A percentile compares a stretch with the other conserved stretches of the same genome.
phyloP scores from a whole-genome alignment of 2,113 vertebrate genomes.

The Microtus richardsoni region DNA sequence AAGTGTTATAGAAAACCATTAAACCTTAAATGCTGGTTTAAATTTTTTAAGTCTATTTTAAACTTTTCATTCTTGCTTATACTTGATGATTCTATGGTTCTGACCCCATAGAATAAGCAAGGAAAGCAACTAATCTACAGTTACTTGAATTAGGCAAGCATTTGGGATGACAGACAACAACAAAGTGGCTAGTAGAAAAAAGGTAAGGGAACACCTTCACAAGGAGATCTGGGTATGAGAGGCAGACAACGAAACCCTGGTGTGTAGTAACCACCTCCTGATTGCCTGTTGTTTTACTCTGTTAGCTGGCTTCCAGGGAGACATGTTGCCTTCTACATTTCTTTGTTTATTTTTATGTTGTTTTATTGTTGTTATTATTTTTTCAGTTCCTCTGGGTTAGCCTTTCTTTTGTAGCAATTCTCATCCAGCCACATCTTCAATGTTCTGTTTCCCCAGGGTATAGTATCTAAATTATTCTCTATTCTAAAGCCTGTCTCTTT shows the following conservation, averaged over 20 bases:
- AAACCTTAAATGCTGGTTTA: background rate
- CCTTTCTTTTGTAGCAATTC: background rate
- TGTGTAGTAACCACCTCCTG: background rate
- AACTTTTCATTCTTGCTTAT: background rate
- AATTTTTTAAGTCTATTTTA: background rate
- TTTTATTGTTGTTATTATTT: background rate
- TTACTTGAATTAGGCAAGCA: background rate
- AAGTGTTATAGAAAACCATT: background rate
- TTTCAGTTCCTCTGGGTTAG: background rate
- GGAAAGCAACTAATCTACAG: background rate
- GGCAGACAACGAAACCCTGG: background rate
- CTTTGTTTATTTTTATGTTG: background rate
- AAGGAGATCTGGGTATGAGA: background rate
- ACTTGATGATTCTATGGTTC: background rate
- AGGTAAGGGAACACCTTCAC: too few relatives aligned
- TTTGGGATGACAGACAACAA: background rate
- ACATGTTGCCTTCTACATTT: background rate
- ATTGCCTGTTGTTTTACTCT: background rate
- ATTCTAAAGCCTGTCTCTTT: background rate
- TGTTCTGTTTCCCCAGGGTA: background rate
- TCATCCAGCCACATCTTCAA: background rate
- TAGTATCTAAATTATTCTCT: background rate
- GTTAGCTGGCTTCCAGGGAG: background rate
- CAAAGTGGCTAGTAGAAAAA: accelerated
- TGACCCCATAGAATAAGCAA: accelerated